Evolutionary conservation across 2,888 invertebrate species (phyloP).

Genomic region (Xiphydria camelus): DNA sequence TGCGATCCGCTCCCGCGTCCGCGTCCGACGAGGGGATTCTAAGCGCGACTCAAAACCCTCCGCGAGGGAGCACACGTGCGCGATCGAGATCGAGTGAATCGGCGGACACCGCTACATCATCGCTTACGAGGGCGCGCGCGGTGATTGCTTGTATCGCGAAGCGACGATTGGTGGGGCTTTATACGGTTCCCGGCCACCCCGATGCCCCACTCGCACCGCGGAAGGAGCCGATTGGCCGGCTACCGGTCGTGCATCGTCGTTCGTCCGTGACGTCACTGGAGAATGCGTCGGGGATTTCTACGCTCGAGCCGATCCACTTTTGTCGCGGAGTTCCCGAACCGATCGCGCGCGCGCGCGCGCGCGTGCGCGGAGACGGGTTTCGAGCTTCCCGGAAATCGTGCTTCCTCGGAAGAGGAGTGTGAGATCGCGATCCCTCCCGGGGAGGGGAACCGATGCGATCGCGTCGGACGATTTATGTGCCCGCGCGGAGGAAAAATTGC

Average conservation of each 20-base stretch:
- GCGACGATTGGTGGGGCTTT: slow-evolving; percentile 41
- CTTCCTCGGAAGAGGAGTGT: no score
- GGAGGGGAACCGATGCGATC: no score
- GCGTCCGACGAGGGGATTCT: no score
- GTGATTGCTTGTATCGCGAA: slow-evolving; percentile 36
- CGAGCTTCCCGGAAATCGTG: no score
- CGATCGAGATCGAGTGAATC: slow-evolving; percentile 10
- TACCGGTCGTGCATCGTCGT: background rate
- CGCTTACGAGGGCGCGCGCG: slow-evolving; percentile 37
- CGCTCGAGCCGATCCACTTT: no score
- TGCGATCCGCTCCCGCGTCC: no score
- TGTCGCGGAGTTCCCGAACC: slow-evolving; percentile 7
- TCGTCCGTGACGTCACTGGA: slow-evolving; percentile 31
- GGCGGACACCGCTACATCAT: slow-evolving; percentile 35
- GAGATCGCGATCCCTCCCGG: no score
- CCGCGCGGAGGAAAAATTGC: no score
- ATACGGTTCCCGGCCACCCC: slow-evolving; percentile 29
- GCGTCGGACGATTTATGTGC: no score
- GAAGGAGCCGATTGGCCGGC: slow-evolving; percentile 15
- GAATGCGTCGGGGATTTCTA: slow-evolving; percentile 24
- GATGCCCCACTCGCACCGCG: slow-evolving; percentile 26
- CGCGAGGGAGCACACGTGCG: no score
- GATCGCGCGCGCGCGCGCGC: slow-evolving; percentile 6
- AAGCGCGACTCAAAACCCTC: no score
- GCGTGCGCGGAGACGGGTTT: no score